phyloP scores from a whole-genome alignment of 2,113 vertebrate species.

The Oncorhynchus mykiss region DNA sequence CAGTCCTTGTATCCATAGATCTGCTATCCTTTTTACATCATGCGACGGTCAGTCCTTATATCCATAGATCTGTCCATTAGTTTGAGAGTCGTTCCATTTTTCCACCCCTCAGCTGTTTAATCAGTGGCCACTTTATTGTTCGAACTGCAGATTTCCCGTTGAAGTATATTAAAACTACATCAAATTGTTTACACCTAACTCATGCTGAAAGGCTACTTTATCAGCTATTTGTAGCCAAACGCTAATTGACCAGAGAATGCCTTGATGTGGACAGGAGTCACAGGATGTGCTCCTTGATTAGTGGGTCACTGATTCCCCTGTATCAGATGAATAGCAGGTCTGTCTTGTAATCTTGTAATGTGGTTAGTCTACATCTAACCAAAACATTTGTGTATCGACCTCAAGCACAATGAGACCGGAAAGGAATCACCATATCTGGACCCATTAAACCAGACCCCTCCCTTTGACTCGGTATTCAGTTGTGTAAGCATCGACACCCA shows the following conservation, averaged over 20 bases:
- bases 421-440: constrained; percentile 16
- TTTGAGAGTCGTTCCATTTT: no score
- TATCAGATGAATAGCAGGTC: constrained; percentile 80
- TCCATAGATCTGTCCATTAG: no score
- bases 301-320: constrained; percentile 66
- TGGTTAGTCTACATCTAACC: constrained; percentile 78
- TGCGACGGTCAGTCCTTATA: no score
- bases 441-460: background rate
- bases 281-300: constrained; percentile 24
- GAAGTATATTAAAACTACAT: background rate
- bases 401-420: constrained; percentile 37
- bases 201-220: background rate
- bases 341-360: constrained; percentile 69
- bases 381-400: constrained; percentile 45
- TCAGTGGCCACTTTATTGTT: no score
- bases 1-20: no score
- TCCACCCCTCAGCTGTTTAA: no score
- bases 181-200: background rate
- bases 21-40: no score
- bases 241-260: constrained; percentile 13
- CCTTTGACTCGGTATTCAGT: constrained; percentile 1
- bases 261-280: constrained; percentile 53
- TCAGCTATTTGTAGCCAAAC: background rate
- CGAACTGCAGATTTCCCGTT: no score
- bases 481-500: background rate